Percentiles rank a stretch among this genome's conserved stretches.
These are phyloP conservation scores for Neolamprologus devosi DNA, from an alignment of 2,113 vertebrate genomes.

Conservation along the genomic window DNA sequence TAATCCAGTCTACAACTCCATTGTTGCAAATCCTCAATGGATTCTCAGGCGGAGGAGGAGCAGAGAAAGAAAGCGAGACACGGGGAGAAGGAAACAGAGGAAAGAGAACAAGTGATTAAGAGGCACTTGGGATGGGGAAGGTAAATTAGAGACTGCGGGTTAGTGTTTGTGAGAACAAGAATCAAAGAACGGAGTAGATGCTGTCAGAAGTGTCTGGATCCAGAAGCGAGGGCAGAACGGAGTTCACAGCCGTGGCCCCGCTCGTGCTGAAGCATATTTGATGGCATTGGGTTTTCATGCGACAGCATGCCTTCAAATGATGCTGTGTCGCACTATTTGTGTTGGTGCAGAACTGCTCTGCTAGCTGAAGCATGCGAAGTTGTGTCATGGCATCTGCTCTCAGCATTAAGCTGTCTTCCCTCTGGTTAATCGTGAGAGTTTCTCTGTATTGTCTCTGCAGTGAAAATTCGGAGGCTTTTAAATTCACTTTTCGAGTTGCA, in stretches of 20 bases:
- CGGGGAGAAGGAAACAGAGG: neutral
- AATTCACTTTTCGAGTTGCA: neutral
- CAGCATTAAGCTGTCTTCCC: conserved; percentile 12
- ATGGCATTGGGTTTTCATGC: conserved; percentile 12
- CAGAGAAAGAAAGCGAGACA: neutral
- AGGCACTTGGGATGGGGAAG: conserved; percentile 40
- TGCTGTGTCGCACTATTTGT: neutral
- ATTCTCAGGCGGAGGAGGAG: conserved; percentile 27
- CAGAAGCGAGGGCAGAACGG: neutral
- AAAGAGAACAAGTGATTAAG: conserved; percentile 41
- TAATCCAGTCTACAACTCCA: conserved; percentile 66
- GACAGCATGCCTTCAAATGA: conserved; percentile 1
- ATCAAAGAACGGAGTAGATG: conserved; percentile 2
- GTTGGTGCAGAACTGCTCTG: conserved; percentile 15
- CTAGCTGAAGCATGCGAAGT: conserved; percentile 11
- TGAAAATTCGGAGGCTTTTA: neutral
- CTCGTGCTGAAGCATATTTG: conserved; percentile 2
- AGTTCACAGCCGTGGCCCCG: neutral
- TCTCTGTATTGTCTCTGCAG: neutral
- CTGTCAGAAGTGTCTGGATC: neutral
- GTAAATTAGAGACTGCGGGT: conserved; percentile 33
- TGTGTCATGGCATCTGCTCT: conserved; percentile 32
- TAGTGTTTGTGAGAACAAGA: neutral
- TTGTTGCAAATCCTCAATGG: conserved; percentile 61
- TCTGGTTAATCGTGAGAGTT: conserved; percentile 9